Conservation (phyloP, 2,888 invertebrate species). For the Amphipoea lucens region DNA sequence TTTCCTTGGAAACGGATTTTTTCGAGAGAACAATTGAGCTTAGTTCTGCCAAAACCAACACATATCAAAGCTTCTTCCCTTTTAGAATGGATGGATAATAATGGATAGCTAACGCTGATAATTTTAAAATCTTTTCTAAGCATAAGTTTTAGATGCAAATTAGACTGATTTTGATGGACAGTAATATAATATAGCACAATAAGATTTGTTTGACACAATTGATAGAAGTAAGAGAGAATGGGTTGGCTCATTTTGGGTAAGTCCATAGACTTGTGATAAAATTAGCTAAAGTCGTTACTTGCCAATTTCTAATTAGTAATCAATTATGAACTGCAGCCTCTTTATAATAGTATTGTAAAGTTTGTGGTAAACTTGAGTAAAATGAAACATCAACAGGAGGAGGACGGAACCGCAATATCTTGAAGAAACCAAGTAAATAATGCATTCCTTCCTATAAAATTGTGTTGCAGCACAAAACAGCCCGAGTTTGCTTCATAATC, state of each 20-base stretch:
- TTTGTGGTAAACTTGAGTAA: neutral
- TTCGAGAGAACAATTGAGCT: neutral
- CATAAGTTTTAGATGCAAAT: neutral
- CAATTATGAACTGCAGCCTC: neutral
- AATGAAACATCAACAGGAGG: neutral
- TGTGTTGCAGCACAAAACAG: neutral
- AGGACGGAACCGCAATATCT: slow-evolving; percentile 15
- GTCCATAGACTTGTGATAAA: no score
- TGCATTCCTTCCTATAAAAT: slow-evolving; percentile 3
- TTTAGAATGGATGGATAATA: neutral
- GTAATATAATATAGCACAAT: neutral
- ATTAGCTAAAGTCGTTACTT: neutral
- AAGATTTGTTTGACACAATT: neutral
- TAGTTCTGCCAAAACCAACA: neutral
- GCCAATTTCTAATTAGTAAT: neutral
- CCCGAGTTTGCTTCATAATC: neutral
- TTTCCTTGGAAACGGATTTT: neutral
- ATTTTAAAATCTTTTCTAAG: neutral
- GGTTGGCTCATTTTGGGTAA: no score
- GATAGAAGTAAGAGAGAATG: no score
- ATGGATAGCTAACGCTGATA: neutral
- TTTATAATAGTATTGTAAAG: neutral
- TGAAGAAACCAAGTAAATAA: slow-evolving; percentile 18
- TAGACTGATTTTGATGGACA: neutral
- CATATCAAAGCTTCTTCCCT: neutral